These are phyloP conservation scores for Serripes groenlandicus DNA, from an alignment of 2,888 invertebrate genomes.

Conservation along the genomic window DNA sequence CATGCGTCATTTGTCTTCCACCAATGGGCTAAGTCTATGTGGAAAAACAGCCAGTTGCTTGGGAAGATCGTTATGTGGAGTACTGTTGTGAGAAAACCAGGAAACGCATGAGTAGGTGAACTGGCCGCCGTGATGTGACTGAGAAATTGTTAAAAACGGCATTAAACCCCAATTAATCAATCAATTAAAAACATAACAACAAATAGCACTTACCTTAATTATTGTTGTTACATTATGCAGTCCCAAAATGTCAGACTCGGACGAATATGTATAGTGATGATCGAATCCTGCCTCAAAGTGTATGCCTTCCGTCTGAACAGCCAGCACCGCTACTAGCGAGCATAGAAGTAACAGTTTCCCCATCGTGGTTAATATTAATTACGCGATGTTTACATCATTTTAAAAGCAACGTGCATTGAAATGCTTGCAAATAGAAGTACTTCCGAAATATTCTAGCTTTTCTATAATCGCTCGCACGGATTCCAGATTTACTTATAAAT, in stretches of 20 bases:
- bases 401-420: not conserved
- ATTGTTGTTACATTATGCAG: conserved; percentile 70
- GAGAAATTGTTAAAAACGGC: not conserved
- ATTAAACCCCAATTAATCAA: not conserved
- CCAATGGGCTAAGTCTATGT: not conserved
- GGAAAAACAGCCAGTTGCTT: not conserved
- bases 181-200: not conserved
- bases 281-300: conserved; percentile 69
- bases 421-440: too few relatives aligned
- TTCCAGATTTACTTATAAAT: too few relatives aligned
- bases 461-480: too few relatives aligned
- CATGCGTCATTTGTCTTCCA: not conserved
- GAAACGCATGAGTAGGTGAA: not conserved
- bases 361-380: not conserved
- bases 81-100: not conserved
- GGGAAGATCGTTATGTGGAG: not conserved
- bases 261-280: conserved; percentile 72
- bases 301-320: conserved; percentile 17
- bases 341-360: not conserved
- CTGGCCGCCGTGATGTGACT: not conserved
- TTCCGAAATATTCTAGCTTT: too few relatives aligned
- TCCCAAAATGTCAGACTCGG: conserved; percentile 67
- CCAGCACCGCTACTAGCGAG: not conserved
- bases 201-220: conserved; percentile 71
- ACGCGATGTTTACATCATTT: not conserved